Evolutionary conservation across 2,113 vertebrate species (phyloP), one percentile per base, ranked within the genome.

Genomic region (Drymodes brunneopygia): DNA sequence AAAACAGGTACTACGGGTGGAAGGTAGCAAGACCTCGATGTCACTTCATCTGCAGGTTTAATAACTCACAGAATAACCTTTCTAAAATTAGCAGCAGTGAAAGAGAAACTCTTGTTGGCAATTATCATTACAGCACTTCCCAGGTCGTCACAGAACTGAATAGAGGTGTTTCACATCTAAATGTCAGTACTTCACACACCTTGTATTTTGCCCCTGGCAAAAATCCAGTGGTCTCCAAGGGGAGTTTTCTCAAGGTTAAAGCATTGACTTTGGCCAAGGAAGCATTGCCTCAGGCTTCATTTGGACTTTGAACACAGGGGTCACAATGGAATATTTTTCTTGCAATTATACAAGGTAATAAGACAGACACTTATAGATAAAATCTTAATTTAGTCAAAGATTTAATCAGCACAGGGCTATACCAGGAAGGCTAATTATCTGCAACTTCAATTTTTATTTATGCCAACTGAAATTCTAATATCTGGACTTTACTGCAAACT

Each of bases 321-420:
- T 85, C 78, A 94, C 36, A 92, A 84, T 38, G 35, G 69, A 92
- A 51, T 51, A 42, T 38, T 94, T 88, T 89, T 56, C 81, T 89
- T 90, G 24, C 20, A 58, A 22, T 86, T 58, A 54, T 66, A 47
- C 16, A 60, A 29, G 29, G 51, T 70, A 88, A 65, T 91, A 83
- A 83, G 54, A 56, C 19, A 70, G 21, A 60, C 5, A 14, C 18
- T 69, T 89, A 65, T 2, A 92, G 81, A 96, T 94, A 92, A 91
- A 89, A 96, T 82, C 78, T 66, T 58, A 90, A 94, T 80, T 89
- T 79, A 82, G 35, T 80, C 42, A 50, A 69, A 90, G 28, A 85
- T 28, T 56, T 51, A 91, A 85, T 62, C 58, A 77, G 50, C 2
- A 11, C 28, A 72, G 27, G 29, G 15, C 14, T 66, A 54, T 21